Evolutionary conservation across 2,797 vertebrate genomes (phyloP).

Genomic region (Alcedo atthis): DNA sequence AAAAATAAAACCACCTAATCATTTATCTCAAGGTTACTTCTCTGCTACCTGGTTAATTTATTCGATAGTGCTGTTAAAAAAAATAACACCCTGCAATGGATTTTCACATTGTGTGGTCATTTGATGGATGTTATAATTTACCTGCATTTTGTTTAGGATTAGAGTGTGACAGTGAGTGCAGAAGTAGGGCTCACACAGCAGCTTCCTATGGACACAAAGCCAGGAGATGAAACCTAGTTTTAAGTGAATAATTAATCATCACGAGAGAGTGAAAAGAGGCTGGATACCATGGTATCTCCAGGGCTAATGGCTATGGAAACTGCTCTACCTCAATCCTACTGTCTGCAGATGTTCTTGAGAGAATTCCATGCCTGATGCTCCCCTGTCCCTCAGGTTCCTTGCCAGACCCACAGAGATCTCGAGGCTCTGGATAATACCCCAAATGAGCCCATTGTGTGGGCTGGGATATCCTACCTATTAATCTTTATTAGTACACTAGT

Average conservation of each 20-base stretch:
- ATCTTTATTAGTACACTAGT: background rate
- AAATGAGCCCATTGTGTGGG: background rate
- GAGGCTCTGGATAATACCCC: background rate
- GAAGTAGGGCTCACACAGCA: background rate
- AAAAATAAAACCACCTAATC: slow-evolving; percentile 49
- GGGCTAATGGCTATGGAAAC: background rate
- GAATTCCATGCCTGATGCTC: background rate
- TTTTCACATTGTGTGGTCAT: slow-evolving; percentile 18
- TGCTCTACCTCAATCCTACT: background rate
- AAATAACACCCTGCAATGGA: background rate
- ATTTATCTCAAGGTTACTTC: slow-evolving; percentile 56
- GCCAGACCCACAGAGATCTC: background rate
- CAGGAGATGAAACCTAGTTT: background rate
- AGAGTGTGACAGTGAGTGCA: background rate
- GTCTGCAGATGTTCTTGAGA: background rate
- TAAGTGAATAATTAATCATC: slow-evolving; percentile 20
- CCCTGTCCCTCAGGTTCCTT: background rate
- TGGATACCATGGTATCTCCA: background rate
- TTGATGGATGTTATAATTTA: slow-evolving; percentile 30
- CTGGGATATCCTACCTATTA: background rate
- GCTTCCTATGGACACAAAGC: background rate
- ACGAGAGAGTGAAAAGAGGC: background rate
- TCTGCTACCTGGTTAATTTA: slow-evolving; percentile 46
- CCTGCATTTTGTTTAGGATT: slow-evolving; percentile 22
- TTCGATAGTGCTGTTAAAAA: background rate